Percentiles rank a stretch among this genome's conserved stretches.
Conservation (phyloP, 2,113 vertebrate species). For the Chaetops frenatus region DNA sequence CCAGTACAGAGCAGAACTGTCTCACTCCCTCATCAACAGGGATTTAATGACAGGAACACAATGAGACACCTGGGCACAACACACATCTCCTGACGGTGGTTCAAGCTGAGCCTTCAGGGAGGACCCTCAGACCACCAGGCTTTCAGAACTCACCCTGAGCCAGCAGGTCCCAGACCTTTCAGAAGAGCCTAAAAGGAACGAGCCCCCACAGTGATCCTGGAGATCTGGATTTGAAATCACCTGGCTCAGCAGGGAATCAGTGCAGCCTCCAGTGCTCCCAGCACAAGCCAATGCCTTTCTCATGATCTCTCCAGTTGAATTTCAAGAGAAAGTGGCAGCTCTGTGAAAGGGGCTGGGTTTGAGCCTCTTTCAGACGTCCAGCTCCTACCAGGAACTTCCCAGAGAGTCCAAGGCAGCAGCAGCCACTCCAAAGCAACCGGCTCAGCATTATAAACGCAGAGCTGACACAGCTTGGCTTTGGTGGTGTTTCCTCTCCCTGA, state of each 20-base stretch:
- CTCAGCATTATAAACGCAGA: not conserved
- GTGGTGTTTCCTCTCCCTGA: not conserved
- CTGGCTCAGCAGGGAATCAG: accelerated
- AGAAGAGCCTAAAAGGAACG: not conserved
- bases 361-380: not conserved
- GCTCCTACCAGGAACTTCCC: not conserved
- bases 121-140: not conserved
- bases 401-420: not conserved
- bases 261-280: accelerated
- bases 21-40: not conserved
- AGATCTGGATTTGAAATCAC: not conserved
- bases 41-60: not conserved
- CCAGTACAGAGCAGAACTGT: not conserved
- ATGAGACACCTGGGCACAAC: not conserved
- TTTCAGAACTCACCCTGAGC: not conserved
- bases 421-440: not conserved
- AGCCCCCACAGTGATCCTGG: accelerated
- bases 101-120: not conserved
- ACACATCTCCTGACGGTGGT: accelerated
- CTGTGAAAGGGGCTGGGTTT: not conserved
- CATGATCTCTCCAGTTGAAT: accelerated
- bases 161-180: not conserved
- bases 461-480: not conserved
- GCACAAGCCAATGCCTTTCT: not conserved
- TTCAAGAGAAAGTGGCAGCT: not conserved